A percentile compares a stretch with the other conserved stretches of the same genome.
These are phyloP conservation scores for Hedya salicella DNA, from an alignment of 2,888 invertebrate genomes.

Conservation along the genomic window DNA sequence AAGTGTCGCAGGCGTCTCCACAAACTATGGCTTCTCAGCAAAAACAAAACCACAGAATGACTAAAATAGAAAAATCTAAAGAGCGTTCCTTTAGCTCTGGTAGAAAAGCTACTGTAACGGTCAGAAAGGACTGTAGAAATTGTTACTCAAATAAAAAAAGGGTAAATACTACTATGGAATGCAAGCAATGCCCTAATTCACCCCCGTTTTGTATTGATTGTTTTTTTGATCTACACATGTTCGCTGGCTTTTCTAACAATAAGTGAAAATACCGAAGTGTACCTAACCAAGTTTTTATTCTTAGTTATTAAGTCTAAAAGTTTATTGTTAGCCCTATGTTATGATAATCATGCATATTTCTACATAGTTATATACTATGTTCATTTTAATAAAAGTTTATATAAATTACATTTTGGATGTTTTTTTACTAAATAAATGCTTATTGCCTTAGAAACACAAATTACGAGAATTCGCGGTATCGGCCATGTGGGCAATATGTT, in stretches of 20 bases:
- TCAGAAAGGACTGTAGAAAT: slow-evolving; percentile 51
- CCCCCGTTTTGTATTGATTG: slow-evolving; percentile 39
- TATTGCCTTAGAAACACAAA: background rate
- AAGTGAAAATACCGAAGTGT: background rate
- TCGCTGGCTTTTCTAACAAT: background rate
- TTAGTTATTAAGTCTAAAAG: background rate
- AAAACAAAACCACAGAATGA: slow-evolving; percentile 8
- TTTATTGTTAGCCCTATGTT: background rate
- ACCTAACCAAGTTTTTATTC: too few species aligned
- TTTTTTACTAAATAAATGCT: background rate
- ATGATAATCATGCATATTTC: background rate
- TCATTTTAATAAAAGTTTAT: background rate
- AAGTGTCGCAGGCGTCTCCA: background rate
- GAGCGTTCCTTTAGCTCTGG: slow-evolving; percentile 14
- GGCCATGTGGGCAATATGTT: slow-evolving; percentile 1
- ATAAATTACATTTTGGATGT: background rate
- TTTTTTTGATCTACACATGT: slow-evolving; percentile 9
- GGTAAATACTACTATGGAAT: slow-evolving; percentile 49
- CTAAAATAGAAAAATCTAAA: slow-evolving; percentile 1
- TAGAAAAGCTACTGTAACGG: slow-evolving; percentile 38
- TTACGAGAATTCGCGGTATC: slow-evolving; percentile 2
- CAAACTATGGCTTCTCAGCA: background rate
- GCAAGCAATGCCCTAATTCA: slow-evolving; percentile 45
- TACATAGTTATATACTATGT: background rate
- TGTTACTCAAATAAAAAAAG: slow-evolving; percentile 49